These are phyloP conservation scores for Tragopan temminckii DNA, from an alignment of 2,797 vertebrate genomes.

Conservation along the genomic window DNA sequence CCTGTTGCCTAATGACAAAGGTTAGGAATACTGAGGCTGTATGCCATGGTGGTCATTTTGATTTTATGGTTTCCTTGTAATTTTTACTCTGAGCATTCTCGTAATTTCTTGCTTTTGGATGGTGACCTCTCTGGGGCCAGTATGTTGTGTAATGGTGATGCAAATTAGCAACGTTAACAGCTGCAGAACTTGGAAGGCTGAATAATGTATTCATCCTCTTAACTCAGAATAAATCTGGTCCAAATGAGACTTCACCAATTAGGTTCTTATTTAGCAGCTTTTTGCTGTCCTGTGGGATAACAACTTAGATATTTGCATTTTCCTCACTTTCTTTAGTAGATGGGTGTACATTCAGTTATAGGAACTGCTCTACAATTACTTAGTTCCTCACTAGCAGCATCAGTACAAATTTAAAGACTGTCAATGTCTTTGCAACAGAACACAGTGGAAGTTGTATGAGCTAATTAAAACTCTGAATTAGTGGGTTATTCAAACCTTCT, in stretches of 20 bases:
- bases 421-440: background rate
- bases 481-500: slow-evolving; percentile 22
- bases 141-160: background rate
- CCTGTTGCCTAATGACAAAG: background rate
- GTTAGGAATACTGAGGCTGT: background rate
- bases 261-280: background rate
- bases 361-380: background rate
- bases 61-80: background rate
- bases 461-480: slow-evolving; percentile 25
- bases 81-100: background rate
- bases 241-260: background rate
- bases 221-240: background rate
- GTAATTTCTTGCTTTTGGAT: background rate
- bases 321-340: background rate
- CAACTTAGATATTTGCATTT: background rate
- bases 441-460: background rate
- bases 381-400: background rate
- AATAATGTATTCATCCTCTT: background rate
- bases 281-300: background rate
- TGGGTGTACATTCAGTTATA: background rate
- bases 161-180: background rate
- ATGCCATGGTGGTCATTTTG: background rate
- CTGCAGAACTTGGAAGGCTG: background rate
- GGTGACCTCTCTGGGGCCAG: background rate
- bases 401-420: background rate